Evolutionary conservation across 2,113 vertebrate genomes (phyloP).

Genomic region (Sylvia atricapilla): DNA sequence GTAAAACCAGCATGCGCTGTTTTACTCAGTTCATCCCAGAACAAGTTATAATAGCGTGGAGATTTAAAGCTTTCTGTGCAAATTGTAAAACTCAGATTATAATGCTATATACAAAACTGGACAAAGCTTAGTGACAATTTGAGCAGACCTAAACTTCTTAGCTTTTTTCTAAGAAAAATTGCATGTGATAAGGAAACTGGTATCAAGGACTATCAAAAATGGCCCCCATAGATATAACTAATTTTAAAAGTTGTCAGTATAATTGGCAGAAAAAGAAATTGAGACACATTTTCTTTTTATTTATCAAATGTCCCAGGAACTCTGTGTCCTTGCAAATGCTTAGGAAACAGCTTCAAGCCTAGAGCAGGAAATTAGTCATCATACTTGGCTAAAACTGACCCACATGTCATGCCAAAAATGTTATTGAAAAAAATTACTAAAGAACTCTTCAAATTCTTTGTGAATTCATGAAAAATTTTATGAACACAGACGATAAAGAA

Average conservation of each 20-base stretch:
- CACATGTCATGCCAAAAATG: neutral
- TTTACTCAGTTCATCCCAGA: neutral
- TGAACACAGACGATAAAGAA: neutral
- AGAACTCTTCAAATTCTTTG: neutral
- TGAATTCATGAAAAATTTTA: neutral
- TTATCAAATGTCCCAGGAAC: neutral
- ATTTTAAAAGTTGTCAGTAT: neutral
- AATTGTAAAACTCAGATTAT: neutral
- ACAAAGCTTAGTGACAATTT: neutral
- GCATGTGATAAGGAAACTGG: neutral
- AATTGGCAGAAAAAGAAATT: neutral
- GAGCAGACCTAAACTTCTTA: neutral
- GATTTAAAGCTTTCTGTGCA: neutral
- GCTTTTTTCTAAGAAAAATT: neutral
- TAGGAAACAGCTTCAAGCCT: neutral
- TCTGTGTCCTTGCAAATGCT: neutral
- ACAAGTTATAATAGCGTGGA: neutral
- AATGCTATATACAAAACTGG: neutral
- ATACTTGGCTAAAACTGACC: neutral
- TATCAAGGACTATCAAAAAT: neutral
- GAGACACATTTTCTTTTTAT: neutral
- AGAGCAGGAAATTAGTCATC: slow-evolving; percentile 35
- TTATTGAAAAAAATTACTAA: neutral
- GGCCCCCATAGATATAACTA: fast-evolving
- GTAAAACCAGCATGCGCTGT: fast-evolving